Base-by-base conservation (phyloP, 2,888 invertebrate species). In the Heteromurus nitidus region DNA sequence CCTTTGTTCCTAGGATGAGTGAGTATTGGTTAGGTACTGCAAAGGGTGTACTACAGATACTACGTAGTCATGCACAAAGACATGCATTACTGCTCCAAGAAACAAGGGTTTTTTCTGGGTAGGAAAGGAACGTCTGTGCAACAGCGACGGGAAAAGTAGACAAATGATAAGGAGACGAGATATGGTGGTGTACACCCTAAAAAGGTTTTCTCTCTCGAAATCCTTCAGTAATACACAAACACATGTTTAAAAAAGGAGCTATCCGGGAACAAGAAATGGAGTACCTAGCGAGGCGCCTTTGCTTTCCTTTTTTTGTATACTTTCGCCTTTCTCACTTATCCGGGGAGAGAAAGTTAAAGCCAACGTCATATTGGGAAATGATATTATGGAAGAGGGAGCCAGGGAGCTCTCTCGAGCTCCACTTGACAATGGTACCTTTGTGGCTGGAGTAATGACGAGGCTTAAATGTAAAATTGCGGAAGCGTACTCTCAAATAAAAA, bases 261-360 rank as follows among this genome's bases (percentile, higher is more conserved):
- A 3, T 47, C n/a, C n/a, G n/a, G 13, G 30, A 30, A 68, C 13
- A 18, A 24, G n/a, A n/a, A 55, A 24, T 9, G 31, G 58, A 18
- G 26, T 30, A 22, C 26, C 3, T 44, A 70, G 58, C n/a, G n/a
- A n/a, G n/a, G n/a, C 7, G 18, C 1, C 20, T 36, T 24, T 20
- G 22, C 24, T 13, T 58, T n/a, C 60, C 36, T 22, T 30, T n/a
- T n/a, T n/a, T n/a, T n/a, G n/a, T 50, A n/a, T 67, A 18, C 31
- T 18, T 24, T 62, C 36, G 5, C 47, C 7, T 24, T 47, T 44
- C 65, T 44, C 16, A 22, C 30, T 36, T 28, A 30, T 44, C 28
- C 22, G n/a, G n/a, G n/a, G n/a, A 20, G 69, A 20, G 72, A 72
- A 72, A 60, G 58, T 72, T 72, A 72, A 72, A 60, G 60, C 44